Conservation (phyloP, 2,888 invertebrate species). For the Deroplatys truncata region DNA sequence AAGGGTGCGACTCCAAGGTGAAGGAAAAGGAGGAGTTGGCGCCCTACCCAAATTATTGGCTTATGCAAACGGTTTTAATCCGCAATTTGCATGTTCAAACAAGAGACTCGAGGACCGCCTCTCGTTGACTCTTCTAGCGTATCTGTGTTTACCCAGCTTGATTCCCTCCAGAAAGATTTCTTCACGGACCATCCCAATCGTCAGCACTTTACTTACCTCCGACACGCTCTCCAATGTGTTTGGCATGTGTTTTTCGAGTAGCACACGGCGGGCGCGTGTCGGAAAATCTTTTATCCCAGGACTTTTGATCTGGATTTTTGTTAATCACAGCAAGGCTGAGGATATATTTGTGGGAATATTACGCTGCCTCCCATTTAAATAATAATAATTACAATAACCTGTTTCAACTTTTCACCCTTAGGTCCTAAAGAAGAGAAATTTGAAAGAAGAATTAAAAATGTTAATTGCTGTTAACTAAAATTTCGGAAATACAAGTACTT, state of each 20-base stretch:
- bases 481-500: too few species aligned
- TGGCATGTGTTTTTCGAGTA: not conserved
- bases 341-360: too few species aligned
- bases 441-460: too few species aligned
- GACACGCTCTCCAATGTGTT: not conserved
- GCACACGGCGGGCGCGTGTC: not conserved
- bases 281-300: not conserved
- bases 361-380: too few species aligned
- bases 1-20: not conserved
- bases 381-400: too few species aligned
- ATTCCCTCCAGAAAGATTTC: not conserved
- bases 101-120: slow-evolving; percentile 16
- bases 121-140: slow-evolving; percentile 11
- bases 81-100: slow-evolving; percentile 34
- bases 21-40: slow-evolving; percentile 7
- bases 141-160: slow-evolving; percentile 32
- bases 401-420: too few species aligned
- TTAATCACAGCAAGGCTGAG: too few species aligned
- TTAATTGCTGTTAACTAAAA: too few species aligned
- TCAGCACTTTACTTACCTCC: not conserved
- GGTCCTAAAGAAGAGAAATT: too few species aligned
- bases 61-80: slow-evolving; percentile 34
- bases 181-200: not conserved
- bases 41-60: slow-evolving; percentile 31
- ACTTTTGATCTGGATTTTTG: too few species aligned